phyloP scores from a whole-genome alignment of 2,888 invertebrate species.

The Lordiphosa fenestrarum region DNA sequence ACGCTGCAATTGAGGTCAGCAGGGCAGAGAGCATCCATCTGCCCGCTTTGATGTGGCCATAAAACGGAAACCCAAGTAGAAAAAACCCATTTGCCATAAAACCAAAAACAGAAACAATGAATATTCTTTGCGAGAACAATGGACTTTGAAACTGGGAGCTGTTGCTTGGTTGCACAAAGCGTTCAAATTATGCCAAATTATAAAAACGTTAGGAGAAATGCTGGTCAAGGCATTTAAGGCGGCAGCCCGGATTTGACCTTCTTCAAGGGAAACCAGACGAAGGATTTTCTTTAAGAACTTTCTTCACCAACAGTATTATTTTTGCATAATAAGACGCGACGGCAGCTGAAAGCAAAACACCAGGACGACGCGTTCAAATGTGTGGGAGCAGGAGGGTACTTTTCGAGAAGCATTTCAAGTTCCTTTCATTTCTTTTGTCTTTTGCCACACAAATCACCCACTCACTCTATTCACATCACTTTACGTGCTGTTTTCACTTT shows the following conservation, averaged over 20 bases:
- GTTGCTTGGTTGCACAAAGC: constrained; percentile 28
- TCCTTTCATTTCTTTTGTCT: constrained; percentile 19
- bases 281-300: constrained; percentile 10
- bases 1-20: constrained; percentile 38
- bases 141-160: constrained; percentile 11
- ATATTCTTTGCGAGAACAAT: constrained; percentile 23
- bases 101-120: constrained; percentile 15
- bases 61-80: constrained; percentile 25
- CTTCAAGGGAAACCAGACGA: constrained; percentile 58
- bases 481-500: constrained; percentile 3
- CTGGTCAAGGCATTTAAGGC: constrained; percentile 47
- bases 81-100: constrained; percentile 21
- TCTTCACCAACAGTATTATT: constrained; percentile 1
- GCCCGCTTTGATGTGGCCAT: constrained; percentile 30
- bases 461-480: not conserved
- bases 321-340: constrained; percentile 30
- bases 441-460: not conserved
- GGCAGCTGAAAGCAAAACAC: constrained; percentile 27
- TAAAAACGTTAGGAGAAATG: constrained; percentile 32
- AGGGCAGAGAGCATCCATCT: constrained; percentile 1
- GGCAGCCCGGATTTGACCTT: constrained; percentile 50
- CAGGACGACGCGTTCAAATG: not conserved
- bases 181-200: constrained; percentile 45
- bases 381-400: constrained; percentile 7
- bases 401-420: constrained; percentile 37